phyloP scores from a whole-genome alignment of 2,797 vertebrate species.

The Pygocentrus nattereri region DNA sequence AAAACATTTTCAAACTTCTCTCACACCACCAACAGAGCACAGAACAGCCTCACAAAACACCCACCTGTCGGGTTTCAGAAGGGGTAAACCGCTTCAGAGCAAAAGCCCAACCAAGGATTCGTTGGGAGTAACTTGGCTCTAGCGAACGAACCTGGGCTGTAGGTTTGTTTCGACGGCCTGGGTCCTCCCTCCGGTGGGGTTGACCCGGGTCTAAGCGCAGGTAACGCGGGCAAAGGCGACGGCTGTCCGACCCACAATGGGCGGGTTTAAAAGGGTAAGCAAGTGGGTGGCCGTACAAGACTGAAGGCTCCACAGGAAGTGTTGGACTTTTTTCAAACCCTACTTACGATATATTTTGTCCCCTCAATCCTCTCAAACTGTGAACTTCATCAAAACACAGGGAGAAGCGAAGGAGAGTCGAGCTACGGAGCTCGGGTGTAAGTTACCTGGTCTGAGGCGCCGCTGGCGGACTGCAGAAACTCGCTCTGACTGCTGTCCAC shows the following conservation, averaged over 20 bases:
- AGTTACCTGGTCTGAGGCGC: slow-evolving; percentile 84
- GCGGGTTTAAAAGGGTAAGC: slow-evolving; percentile 89
- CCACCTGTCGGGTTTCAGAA: not conserved
- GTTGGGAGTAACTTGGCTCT: not conserved
- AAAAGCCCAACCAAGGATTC: slow-evolving; percentile 16
- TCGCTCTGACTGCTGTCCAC: slow-evolving; percentile 96
- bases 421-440: slow-evolving; percentile 60
- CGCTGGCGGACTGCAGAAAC: slow-evolving; percentile 88
- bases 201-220: slow-evolving; percentile 91
- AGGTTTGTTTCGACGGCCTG: slow-evolving; percentile 47
- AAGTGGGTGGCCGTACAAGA: slow-evolving; percentile 95
- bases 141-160: slow-evolving; percentile 39
- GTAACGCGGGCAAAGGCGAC: slow-evolving; percentile 86
- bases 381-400: slow-evolving; percentile 79
- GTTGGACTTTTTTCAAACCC: slow-evolving; percentile 81
- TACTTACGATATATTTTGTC: slow-evolving; percentile 52
- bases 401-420: slow-evolving; percentile 55
- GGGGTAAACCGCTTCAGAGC: slow-evolving; percentile 26
- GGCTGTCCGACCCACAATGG: slow-evolving; percentile 97
- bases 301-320: slow-evolving; percentile 92
- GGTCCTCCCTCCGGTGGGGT: slow-evolving; percentile 81
- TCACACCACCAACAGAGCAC: too few relatives aligned
- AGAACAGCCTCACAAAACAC: not conserved
- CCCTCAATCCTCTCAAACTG: slow-evolving; percentile 83
- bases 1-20: too few relatives aligned